Percentiles rank a stretch among this genome's conserved stretches.
Conservation (phyloP, 2,797 vertebrate genomes). For the Gallirallus australis region DNA sequence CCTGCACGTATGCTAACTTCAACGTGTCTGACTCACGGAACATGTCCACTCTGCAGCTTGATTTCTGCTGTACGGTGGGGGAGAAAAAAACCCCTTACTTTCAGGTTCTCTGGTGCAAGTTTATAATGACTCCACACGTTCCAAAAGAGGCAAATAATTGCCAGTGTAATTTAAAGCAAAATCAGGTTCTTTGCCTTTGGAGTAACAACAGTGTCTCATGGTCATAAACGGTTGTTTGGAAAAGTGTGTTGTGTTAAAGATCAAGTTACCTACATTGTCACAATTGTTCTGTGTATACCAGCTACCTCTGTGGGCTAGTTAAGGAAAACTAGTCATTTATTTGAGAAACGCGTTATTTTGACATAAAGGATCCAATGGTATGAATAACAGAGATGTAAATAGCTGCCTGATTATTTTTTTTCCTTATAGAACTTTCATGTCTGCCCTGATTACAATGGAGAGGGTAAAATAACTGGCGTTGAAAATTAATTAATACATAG, state of each 20-base stretch:
- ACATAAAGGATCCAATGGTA: background rate
- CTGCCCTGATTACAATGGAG: background rate
- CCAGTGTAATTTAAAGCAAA: background rate
- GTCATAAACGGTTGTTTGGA: background rate
- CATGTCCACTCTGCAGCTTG: background rate
- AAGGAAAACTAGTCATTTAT: background rate
- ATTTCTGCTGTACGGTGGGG: background rate
- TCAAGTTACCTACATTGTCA: background rate
- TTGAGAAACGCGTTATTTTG: background rate
- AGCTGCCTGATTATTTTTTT: background rate
- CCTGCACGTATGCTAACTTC: background rate
- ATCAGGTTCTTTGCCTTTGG: background rate
- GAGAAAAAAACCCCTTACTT: background rate
- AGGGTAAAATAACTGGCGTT: background rate
- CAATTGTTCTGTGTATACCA: background rate
- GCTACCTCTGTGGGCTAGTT: background rate
- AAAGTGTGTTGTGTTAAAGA: background rate
- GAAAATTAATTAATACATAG: background rate
- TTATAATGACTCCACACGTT: background rate
- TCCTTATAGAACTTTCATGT: background rate
- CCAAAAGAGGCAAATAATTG: background rate
- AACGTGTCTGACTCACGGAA: background rate
- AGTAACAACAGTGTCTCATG: background rate
- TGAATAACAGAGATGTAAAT: background rate
- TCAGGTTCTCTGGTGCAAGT: background rate